These are phyloP conservation scores for Perognathus longimembris DNA, from an alignment of 2,113 vertebrate genomes.

Conservation along the genomic window DNA sequence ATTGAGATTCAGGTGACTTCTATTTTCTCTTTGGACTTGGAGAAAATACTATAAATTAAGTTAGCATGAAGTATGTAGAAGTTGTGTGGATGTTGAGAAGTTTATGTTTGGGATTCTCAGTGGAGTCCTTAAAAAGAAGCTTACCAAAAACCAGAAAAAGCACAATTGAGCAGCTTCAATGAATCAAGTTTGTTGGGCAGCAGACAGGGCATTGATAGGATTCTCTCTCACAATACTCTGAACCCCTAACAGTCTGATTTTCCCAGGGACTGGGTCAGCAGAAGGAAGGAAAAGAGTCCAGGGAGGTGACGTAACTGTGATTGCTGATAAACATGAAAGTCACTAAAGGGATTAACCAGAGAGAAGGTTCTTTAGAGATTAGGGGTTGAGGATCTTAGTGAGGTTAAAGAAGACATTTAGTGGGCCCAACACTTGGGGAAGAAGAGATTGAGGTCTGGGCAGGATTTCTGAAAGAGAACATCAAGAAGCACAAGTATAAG, in stretches of 20 bases:
- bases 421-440: background rate
- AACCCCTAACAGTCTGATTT: background rate
- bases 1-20: background rate
- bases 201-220: background rate
- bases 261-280: background rate
- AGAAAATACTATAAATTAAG: background rate
- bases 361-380: background rate
- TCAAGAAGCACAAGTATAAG: background rate
- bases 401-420: background rate
- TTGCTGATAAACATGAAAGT: background rate
- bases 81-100: background rate
- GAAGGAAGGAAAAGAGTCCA: background rate
- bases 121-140: background rate
- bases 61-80: background rate
- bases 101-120: background rate
- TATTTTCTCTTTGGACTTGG: conserved; percentile 28
- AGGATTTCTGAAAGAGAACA: background rate
- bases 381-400: background rate
- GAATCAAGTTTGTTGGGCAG: background rate
- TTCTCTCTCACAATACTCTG: background rate
- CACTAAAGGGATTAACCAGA: background rate
- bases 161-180: background rate
- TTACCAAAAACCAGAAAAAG: background rate
- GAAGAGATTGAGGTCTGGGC: background rate
- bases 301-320: background rate